These are phyloP conservation scores for Watersipora subatra DNA, from an alignment of 1,140 invertebrate species.

Conservation along the genomic window DNA sequence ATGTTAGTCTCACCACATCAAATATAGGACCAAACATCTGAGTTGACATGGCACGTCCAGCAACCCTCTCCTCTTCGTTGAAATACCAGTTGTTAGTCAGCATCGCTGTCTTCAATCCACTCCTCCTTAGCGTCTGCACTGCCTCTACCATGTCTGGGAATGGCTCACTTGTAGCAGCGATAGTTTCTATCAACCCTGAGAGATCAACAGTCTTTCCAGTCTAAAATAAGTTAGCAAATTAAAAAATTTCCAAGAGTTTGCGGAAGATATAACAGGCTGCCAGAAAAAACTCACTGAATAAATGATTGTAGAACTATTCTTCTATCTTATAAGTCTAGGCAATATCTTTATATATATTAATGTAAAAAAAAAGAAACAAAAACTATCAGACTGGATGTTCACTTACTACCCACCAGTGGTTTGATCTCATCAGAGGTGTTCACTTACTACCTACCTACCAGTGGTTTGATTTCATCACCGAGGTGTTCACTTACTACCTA, in stretches of 20 bases:
- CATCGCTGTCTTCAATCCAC: slow-evolving; percentile 38
- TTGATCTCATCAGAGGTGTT: too few species aligned
- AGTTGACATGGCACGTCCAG: slow-evolving; percentile 14
- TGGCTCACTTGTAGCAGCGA: slow-evolving; percentile 13
- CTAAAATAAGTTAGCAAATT: slow-evolving; percentile 12
- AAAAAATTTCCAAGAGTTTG: not conserved
- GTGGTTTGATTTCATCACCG: too few species aligned
- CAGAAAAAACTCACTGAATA: too few species aligned
- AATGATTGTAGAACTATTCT: too few species aligned
- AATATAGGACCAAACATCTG: slow-evolving; percentile 23
- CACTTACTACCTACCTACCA: too few species aligned
- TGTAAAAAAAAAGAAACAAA: too few species aligned
- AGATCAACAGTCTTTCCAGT: slow-evolving; percentile 21
- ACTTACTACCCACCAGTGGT: too few species aligned
- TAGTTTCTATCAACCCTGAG: slow-evolving; percentile 13
- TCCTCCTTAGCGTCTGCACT: slow-evolving; percentile 26
- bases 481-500: not conserved
- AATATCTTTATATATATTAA: too few species aligned
- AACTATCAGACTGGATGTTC: too few species aligned
- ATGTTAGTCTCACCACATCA: slow-evolving; percentile 34
- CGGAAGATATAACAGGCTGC: not conserved
- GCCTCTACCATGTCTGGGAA: slow-evolving; percentile 33
- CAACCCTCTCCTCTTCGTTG: slow-evolving; percentile 6
- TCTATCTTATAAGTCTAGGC: too few species aligned
- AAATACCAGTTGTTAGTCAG: slow-evolving; percentile 42